Conservation (phyloP, 1,140 invertebrate genomes). For the Hermetia illucens region DNA sequence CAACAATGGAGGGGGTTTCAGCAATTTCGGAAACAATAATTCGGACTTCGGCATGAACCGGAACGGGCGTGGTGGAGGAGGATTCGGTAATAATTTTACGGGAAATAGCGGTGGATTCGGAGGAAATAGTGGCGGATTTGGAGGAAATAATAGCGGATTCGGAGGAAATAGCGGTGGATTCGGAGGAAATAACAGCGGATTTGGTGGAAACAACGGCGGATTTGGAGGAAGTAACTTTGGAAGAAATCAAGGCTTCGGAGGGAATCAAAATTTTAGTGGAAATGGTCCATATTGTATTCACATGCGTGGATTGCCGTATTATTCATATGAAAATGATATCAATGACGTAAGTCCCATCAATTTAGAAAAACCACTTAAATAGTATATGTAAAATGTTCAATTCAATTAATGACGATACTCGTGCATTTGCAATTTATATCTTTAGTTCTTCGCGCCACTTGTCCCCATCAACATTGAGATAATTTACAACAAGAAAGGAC, state of each 20-base stretch:
- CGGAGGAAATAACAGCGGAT: too few species aligned
- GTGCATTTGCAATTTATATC: too few species aligned
- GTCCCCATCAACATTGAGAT: constrained; percentile 1
- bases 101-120: too few species aligned
- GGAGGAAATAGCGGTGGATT: too few species aligned
- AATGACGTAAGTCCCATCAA: background rate
- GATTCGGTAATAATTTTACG: constrained; percentile 21
- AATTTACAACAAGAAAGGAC: constrained; percentile 36
- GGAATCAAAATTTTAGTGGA: too few species aligned
- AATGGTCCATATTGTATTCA: constrained; percentile 1
- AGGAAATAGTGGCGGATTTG: constrained; percentile 16
- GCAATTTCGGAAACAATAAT: too few species aligned
- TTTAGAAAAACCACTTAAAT: background rate
- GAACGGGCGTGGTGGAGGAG: constrained; percentile 9
- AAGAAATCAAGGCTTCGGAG: too few species aligned
- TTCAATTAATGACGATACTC: too few species aligned
- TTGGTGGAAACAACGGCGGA: too few species aligned
- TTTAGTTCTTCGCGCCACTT: constrained; percentile 5
- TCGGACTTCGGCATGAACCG: constrained; percentile 16
- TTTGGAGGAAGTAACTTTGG: too few species aligned
- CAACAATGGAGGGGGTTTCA: too few species aligned
- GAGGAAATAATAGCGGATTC: too few species aligned
- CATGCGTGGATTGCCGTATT: constrained; percentile 4
- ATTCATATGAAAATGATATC: constrained; percentile 4
- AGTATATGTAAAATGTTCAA: background rate